Evolutionary conservation across 1,140 invertebrate species (phyloP).

Genomic region (Dermatophagoides farinae): DNA sequence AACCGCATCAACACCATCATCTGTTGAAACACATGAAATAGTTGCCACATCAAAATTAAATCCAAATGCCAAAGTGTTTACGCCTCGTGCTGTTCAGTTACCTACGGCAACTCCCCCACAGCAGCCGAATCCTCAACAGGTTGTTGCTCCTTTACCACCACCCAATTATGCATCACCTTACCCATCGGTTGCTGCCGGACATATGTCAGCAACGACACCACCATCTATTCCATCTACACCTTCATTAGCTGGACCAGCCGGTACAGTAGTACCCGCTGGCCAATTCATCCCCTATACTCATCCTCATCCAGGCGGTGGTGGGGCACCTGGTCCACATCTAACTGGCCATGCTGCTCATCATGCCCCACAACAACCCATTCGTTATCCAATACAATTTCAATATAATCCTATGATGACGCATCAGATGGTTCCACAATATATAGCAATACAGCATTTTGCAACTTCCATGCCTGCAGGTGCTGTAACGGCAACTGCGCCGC

Average conservation of each 20-base stretch:
- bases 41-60: conserved; percentile 42
- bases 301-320: neutral
- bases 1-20: neutral
- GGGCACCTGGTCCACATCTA: neutral
- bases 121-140: neutral
- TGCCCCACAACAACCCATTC: neutral
- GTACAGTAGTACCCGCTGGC: neutral
- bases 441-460: neutral
- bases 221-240: neutral
- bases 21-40: neutral
- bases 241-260: neutral
- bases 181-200: neutral
- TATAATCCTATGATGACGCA: neutral
- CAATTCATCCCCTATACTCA: neutral
- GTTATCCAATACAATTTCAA: neutral
- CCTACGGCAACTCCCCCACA: conserved; percentile 26
- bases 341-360: neutral
- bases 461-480: neutral
- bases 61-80: conserved; percentile 68
- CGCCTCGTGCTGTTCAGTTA: conserved; percentile 38
- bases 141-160: neutral
- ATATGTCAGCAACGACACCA: neutral
- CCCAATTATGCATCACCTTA: neutral
- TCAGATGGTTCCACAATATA: neutral
- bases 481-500: neutral